phyloP scores from a whole-genome alignment of 2,797 vertebrate genomes.

The Poecilia picta region DNA sequence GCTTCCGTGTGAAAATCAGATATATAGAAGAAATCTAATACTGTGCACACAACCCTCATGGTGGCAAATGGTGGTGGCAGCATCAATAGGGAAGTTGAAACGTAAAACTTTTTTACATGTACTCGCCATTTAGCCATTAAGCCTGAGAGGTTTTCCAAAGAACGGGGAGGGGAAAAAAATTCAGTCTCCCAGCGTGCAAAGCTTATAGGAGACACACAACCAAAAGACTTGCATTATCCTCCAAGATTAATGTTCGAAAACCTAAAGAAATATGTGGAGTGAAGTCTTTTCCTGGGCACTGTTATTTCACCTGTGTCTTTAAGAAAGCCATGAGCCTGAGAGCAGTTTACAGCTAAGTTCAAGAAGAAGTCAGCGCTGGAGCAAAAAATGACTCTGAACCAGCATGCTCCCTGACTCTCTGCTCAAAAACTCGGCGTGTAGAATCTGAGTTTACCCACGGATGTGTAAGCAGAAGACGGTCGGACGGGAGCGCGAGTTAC shows the following conservation, averaged over 20 bases:
- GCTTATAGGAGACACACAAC: background rate
- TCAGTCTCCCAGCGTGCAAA: background rate
- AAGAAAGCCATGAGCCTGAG: background rate
- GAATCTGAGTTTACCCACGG: slow-evolving; percentile 37
- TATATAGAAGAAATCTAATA: background rate
- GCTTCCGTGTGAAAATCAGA: background rate
- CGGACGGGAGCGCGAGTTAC: slow-evolving; percentile 51
- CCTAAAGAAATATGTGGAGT: background rate
- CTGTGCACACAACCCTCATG: background rate
- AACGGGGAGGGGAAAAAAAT: background rate
- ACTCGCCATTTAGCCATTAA: background rate
- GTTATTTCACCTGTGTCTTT: background rate
- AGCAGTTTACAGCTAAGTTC: background rate
- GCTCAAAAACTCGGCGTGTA: slow-evolving; percentile 16
- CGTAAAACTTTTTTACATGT: background rate
- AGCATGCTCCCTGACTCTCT: slow-evolving; percentile 18
- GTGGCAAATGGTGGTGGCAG: background rate
- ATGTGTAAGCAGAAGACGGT: slow-evolving; percentile 40
- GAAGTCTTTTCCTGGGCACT: background rate
- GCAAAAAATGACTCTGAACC: slow-evolving; percentile 2
- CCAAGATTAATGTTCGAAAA: background rate
- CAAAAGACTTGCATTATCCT: background rate
- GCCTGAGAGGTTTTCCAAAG: background rate
- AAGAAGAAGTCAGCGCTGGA: slow-evolving; percentile 10
- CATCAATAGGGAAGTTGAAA: background rate